Percentiles rank a stretch among this genome's conserved stretches.
These are phyloP conservation scores for Folsomia manolachei DNA, from an alignment of 2,888 invertebrate species.

Conservation along the genomic window DNA sequence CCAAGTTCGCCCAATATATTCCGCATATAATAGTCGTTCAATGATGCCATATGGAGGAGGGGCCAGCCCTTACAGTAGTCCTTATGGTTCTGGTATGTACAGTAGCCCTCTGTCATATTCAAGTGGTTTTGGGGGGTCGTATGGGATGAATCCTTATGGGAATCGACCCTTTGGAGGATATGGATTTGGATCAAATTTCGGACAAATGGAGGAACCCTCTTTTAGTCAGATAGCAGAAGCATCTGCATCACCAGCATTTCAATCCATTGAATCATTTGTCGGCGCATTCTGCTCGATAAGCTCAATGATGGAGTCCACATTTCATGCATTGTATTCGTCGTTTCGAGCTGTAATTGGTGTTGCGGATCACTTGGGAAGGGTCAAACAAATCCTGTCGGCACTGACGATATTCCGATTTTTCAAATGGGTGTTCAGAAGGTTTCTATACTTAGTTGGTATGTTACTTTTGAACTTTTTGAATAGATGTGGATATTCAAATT, in stretches of 20 bases:
- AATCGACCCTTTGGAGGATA: conserved; percentile 15
- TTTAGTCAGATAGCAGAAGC: conserved; percentile 88
- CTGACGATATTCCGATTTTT: conserved; percentile 77
- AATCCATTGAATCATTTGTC: conserved; percentile 88
- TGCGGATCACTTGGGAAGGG: conserved; percentile 87
- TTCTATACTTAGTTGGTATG: conserved; percentile 67
- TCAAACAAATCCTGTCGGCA: conserved; percentile 82
- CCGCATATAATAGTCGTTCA: conserved; percentile 25
- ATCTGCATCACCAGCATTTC: conserved; percentile 86
- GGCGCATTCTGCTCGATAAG: conserved; percentile 89
- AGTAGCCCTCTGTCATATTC: conserved; percentile 16
- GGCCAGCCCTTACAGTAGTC: conserved; percentile 22
- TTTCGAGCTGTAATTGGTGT: conserved; percentile 93
- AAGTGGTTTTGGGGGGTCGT: conserved; percentile 12
- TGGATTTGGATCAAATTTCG: conserved; percentile 25
- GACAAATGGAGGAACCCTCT: conserved; percentile 20
- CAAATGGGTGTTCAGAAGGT: conserved; percentile 74
- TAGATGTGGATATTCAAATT: background rate
- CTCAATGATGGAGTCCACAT: conserved; percentile 95
- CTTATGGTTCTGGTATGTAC: conserved; percentile 22
- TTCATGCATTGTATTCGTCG: conserved; percentile 90
- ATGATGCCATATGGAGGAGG: conserved; percentile 3
- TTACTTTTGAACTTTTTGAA: background rate
- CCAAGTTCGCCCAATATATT: conserved; percentile 42
- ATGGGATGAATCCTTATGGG: conserved; percentile 29